phyloP scores from a whole-genome alignment of 2,888 invertebrate genomes.

The Harpalus rubripes region DNA sequence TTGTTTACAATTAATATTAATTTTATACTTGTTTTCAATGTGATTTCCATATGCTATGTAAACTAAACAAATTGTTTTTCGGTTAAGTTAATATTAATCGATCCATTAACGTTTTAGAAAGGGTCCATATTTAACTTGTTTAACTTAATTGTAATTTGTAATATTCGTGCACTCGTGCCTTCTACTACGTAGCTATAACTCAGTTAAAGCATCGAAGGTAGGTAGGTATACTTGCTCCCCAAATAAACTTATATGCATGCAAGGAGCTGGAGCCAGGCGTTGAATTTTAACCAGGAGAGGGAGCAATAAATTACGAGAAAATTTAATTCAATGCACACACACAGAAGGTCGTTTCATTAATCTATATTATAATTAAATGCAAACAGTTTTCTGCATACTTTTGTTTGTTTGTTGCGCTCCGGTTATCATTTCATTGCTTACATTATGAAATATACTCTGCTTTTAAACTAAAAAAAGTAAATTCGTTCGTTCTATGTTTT shows the following conservation, averaged over 20 bases:
- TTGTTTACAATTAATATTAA: no score
- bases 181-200: neutral
- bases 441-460: no score
- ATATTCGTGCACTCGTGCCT: neutral
- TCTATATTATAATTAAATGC: neutral
- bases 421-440: no score
- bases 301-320: neutral
- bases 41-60: no score
- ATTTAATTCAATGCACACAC: neutral
- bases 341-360: neutral
- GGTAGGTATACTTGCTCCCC: neutral
- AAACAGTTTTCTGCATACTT: neutral
- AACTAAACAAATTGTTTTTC: no score
- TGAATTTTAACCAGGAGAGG: neutral
- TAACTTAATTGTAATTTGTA: conserved; percentile 22
- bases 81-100: conserved; percentile 13
- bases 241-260: neutral
- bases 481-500: no score
- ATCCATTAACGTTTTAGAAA: conserved; percentile 16
- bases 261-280: neutral
- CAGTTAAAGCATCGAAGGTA: neutral
- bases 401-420: neutral
- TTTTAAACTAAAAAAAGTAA: no score
- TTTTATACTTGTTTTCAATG: no score
- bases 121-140: conserved; percentile 23